These are phyloP conservation scores for Pseudorhiza aurosa DNA, from an alignment of 30 jellyfish, hydroid and myxozoan species.

Conservation along the genomic window DNA sequence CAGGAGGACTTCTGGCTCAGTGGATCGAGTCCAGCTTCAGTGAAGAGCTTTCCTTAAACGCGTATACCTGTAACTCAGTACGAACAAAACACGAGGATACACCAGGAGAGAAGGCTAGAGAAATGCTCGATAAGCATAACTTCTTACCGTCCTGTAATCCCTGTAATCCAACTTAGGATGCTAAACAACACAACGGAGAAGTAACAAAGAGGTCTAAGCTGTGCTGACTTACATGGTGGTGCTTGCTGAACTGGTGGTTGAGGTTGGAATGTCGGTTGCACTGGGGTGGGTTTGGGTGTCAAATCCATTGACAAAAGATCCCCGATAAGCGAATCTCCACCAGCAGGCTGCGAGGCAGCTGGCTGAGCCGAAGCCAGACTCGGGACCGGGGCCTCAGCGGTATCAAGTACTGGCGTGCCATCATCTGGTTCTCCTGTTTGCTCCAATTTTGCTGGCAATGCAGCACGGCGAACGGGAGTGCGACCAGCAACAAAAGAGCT, in stretches of 20 bases:
- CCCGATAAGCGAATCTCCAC: slow-evolving; percentile 70
- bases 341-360: slow-evolving; percentile 66
- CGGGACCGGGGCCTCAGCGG: slow-evolving; percentile 65
- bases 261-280: slow-evolving; percentile 55
- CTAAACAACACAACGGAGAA: no score
- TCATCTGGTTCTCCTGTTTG: slow-evolving; percentile 71
- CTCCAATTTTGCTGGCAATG: slow-evolving; percentile 76
- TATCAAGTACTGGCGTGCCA: slow-evolving; percentile 67
- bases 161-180: no score
- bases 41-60: no score
- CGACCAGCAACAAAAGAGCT: slow-evolving; percentile 96
- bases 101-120: no score
- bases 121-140: no score
- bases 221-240: slow-evolving; percentile 42
- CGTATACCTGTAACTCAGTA: no score
- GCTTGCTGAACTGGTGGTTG: slow-evolving; percentile 73
- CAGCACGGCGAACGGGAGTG: slow-evolving; percentile 88
- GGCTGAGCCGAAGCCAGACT: slow-evolving; percentile 79
- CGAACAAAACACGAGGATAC: no score
- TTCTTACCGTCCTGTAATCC: no score
- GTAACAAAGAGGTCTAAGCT: not conserved
- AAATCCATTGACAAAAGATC: slow-evolving; percentile 66
- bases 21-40: no score
- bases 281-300: slow-evolving; percentile 55
- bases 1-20: no score